Percentiles rank a stretch among this genome's conserved stretches.
Conservation (phyloP, 2,113 vertebrate genomes). For the Heterotilapia buettikoferi region DNA sequence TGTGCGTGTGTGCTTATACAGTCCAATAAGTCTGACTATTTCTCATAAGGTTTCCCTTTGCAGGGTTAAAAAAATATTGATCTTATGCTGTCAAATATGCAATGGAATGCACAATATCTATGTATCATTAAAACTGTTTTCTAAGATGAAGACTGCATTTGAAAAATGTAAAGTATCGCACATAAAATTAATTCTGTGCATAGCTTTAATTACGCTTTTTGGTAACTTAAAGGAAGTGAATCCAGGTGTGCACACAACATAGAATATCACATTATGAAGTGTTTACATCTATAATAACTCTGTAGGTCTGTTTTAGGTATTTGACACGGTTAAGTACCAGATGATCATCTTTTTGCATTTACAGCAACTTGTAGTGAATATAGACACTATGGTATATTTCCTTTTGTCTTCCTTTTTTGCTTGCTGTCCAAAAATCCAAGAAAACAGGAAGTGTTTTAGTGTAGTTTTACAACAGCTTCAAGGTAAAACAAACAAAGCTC, state of each 20-base stretch:
- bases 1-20: neutral
- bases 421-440: neutral
- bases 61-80: neutral
- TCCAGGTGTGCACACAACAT: neutral
- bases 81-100: neutral
- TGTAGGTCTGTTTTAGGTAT: neutral
- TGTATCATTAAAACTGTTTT: neutral
- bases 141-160: neutral
- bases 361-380: neutral
- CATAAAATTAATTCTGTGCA: neutral
- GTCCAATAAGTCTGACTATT: neutral
- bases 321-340: neutral
- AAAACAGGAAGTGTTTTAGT: neutral
- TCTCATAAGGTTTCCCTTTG: neutral
- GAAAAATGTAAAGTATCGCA: neutral
- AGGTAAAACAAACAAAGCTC: neutral
- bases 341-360: neutral
- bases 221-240: neutral
- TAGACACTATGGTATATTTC: neutral
- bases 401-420: neutral
- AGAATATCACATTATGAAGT: neutral
- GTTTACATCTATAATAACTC: neutral
- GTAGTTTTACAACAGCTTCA: neutral
- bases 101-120: neutral
- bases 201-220: neutral